Conservation (phyloP, 2,113 vertebrate genomes). For the Dasypus novemcinctus region DNA sequence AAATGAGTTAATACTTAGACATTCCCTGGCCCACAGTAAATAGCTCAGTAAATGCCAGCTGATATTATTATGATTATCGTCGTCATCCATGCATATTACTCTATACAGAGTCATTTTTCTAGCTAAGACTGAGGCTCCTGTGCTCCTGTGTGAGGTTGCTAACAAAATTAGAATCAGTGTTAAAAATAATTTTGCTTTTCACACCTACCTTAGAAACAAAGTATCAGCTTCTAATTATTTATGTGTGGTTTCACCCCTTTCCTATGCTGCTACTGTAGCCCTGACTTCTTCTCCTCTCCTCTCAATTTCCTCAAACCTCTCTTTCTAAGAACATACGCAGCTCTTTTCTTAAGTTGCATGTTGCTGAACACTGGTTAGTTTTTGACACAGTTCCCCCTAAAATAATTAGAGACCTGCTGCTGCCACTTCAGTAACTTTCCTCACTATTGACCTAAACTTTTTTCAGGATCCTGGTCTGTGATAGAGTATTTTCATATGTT, state of each 20-base stretch:
- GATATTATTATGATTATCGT: background rate
- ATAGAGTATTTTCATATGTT: background rate
- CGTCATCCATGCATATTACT: background rate
- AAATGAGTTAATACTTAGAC: background rate
- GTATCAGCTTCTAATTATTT: background rate
- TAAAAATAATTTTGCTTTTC: slow-evolving; percentile 15
- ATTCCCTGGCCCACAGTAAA: background rate
- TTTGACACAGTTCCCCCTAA: background rate
- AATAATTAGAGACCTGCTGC: background rate
- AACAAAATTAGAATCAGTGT: background rate
- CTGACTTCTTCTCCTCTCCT: background rate
- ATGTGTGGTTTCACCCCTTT: background rate
- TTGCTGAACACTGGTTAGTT: background rate
- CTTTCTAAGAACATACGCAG: background rate
- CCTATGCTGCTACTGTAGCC: background rate
- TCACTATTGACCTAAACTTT: background rate
- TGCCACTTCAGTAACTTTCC: background rate
- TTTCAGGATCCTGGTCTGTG: background rate
- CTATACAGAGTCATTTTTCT: background rate
- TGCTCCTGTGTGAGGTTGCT: background rate
- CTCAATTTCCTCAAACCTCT: background rate
- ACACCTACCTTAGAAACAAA: background rate
- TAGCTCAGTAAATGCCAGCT: background rate
- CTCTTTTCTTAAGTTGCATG: background rate
- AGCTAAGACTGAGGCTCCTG: background rate